These are phyloP conservation scores for Cordylochernes scorpioides DNA, from an alignment of 2,888 invertebrate species.

Conservation along the genomic window DNA sequence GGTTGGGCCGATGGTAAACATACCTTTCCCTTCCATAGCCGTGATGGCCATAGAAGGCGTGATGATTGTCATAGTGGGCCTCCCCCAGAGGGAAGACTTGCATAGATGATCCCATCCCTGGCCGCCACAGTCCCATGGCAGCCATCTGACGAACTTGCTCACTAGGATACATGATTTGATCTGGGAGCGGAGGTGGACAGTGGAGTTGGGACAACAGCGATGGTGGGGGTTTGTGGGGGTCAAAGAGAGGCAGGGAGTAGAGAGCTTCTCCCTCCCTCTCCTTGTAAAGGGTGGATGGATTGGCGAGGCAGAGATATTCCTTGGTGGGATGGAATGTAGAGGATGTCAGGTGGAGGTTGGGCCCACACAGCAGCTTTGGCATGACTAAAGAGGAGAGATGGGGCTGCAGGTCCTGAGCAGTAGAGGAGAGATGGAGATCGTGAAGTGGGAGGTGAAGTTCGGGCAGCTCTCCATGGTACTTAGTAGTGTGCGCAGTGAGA, in stretches of 20 bases:
- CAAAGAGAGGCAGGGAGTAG: constrained; percentile 1
- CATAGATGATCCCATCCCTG: constrained; percentile 15
- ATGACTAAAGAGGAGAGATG: no score
- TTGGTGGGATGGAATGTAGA: not conserved
- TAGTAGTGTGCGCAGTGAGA: no score
- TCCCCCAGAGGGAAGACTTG: no score
- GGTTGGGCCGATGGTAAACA: not conserved
- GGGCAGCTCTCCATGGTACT: no score
- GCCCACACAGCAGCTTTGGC: no score
- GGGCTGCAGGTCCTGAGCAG: not conserved
- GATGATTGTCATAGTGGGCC: constrained; percentile 1
- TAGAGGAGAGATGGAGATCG: not conserved
- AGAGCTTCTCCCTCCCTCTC: no score
- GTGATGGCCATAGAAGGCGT: not conserved
- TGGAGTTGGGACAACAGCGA: constrained; percentile 3
- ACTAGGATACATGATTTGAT: constrained; percentile 14
- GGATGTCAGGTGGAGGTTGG: not conserved
- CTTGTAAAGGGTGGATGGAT: no score
- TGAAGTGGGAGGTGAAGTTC: not conserved
- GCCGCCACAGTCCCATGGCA: constrained; percentile 15
- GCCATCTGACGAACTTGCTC: constrained; percentile 15
- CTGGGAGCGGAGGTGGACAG: constrained; percentile 7
- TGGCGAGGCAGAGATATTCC: no score
- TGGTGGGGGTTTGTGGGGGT: not conserved
- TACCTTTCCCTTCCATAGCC: no score